Conservation (phyloP, 2,113 vertebrate species). For the Chloropsis cyanopogon region DNA sequence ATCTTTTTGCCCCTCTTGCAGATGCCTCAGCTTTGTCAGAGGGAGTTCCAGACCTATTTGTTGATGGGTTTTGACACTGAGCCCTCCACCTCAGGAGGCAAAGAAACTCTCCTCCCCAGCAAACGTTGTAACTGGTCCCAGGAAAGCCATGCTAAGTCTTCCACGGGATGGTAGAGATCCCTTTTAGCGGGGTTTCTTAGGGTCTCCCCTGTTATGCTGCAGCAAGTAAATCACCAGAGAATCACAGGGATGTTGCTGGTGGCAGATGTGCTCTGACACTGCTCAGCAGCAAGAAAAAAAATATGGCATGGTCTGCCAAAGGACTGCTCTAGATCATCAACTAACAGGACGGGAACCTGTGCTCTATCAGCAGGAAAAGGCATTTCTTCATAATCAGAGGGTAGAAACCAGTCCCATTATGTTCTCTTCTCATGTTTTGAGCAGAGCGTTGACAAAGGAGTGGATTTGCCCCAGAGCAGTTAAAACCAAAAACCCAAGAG, state of each 20-base stretch:
- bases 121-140: not conserved
- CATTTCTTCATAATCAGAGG: not conserved
- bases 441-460: not conserved
- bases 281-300: not conserved
- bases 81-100: not conserved
- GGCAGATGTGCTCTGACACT: not conserved
- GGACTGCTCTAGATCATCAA: not conserved
- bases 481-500: conserved; percentile 19
- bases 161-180: not conserved
- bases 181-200: not conserved
- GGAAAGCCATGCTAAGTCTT: not conserved
- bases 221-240: not conserved
- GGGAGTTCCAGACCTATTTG: not conserved
- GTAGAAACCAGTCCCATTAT: not conserved
- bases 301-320: not conserved
- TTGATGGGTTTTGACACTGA: not conserved
- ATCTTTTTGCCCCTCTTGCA: not conserved
- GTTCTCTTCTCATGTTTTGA: not conserved
- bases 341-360: not conserved
- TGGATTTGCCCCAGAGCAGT: not conserved
- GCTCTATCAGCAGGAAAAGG: not conserved
- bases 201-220: not conserved
- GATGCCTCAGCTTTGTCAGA: not conserved
- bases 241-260: not conserved
- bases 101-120: not conserved